Conservation (phyloP, 1,140 invertebrate genomes). For the Bathynomus jamesi region DNA sequence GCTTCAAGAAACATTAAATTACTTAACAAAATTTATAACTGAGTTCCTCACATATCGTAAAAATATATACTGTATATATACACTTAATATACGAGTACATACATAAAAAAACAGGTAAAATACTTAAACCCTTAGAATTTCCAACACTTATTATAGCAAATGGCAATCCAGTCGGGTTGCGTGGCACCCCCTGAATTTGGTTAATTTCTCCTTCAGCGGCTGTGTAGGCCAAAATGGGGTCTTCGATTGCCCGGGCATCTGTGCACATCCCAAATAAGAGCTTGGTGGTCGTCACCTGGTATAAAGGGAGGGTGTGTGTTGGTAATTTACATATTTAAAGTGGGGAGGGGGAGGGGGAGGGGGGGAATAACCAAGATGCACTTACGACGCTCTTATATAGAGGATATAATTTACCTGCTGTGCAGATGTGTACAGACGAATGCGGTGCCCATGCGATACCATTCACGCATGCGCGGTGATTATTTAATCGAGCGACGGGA, state of each 20-base stretch:
- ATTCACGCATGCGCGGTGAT: slow-evolving; percentile 96
- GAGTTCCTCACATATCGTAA: no score
- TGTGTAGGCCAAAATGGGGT: slow-evolving; percentile 97
- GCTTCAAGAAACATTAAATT: no score
- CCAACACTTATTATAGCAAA: slow-evolving; percentile 97
- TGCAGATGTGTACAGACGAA: slow-evolving; percentile 96
- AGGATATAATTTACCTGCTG: slow-evolving; percentile 58
- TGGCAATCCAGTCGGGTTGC: slow-evolving; percentile 99
- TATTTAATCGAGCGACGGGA: slow-evolving; percentile 91
- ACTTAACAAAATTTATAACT: no score
- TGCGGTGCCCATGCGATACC: slow-evolving; percentile 99
- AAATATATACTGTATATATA: no score
- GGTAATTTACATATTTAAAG: no score
- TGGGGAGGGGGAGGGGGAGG: no score
- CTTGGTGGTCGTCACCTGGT: slow-evolving; percentile 92
- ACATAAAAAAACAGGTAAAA: no score
- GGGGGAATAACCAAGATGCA: no score
- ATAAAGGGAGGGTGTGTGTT: no score
- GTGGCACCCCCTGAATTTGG: slow-evolving; percentile 99
- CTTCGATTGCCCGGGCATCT: slow-evolving; percentile 99
- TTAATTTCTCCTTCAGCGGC: slow-evolving; percentile 98
- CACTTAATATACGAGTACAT: no score
- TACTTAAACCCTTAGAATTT: slow-evolving; percentile 95
- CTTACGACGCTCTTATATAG: no score
- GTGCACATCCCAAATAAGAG: slow-evolving; percentile 99